Base-by-base conservation (phyloP, 2,113 vertebrate genomes). In the Boulengeromyrus knoepffleri region DNA sequence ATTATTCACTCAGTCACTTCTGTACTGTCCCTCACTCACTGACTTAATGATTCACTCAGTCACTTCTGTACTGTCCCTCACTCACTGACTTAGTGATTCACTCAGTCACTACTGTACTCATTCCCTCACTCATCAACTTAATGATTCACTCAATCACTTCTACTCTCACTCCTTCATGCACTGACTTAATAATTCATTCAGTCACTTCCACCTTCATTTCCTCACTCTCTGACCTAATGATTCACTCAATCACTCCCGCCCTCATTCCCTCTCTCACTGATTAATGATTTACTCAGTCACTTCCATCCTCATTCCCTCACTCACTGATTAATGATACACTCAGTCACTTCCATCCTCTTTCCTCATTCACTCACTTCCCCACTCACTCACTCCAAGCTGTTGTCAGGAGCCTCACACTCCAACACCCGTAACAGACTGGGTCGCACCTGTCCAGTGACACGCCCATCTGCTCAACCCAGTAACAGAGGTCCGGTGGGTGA, bases 121-220 rank as follows among this genome's bases (percentile, higher is more conserved):
- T 31, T 31, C 42, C 15, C 49, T 36, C 83, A 86, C 90, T 53
- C 88, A 70, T 88, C 83, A 70, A 85, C 70, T 86, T 15, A 90
- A 77, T 53, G 66, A 85, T 52, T 90, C 52, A 83, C 52, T 90
- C 88, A 91, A 15, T 88, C 83, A 90, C 90, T 85, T 42, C 90
- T 56, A 27, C 1, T 2, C 66, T 70, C 66, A 31, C 4, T 31
- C 83, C 39, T 21, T 46, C 83, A 85, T 21, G 12, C 88, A 47
- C 10, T 5, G 8, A 70, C 24, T 36, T 8, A 66, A 19, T 89
- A 8, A 36, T 45, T 19, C 88, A 66, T 15, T 83, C 27, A n/a
- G 21, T 52, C 83, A 85, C 42, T 47, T 3, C 24, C 1, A 1
- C 10, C 0, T 27, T 31, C 66, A 70, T 0, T 5, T 27, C 24